Percentiles rank a stretch among this genome's conserved stretches.
Evolutionary conservation across 2,797 vertebrate species (phyloP).

Genomic region (Molossus alvarezi): DNA sequence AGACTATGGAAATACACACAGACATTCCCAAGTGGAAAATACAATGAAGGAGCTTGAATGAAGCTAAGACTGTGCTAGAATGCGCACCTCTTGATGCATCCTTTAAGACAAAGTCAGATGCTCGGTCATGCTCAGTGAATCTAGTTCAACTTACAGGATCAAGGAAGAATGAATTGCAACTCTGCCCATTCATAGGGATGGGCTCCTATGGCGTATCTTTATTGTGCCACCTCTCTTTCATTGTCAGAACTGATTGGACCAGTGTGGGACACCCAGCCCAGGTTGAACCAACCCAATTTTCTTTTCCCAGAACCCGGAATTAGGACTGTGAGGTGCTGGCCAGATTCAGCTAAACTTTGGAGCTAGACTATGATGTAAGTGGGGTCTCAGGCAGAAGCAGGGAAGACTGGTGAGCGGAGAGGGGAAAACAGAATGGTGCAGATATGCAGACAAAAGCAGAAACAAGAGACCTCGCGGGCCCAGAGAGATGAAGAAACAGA

Average conservation of each 20-base stretch:
- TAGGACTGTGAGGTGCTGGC: constrained; percentile 11
- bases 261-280: background rate
- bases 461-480: background rate
- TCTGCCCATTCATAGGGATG: background rate
- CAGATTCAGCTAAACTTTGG: background rate
- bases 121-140: background rate
- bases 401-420: background rate
- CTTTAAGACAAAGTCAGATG: background rate
- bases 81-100: background rate
- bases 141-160: background rate
- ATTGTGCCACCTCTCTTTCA: background rate
- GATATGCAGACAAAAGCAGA: background rate
- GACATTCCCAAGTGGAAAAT: background rate
- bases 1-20: background rate
- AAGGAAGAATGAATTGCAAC: background rate
- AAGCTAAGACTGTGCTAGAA: background rate
- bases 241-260: constrained; percentile 10
- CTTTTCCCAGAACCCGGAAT: background rate
- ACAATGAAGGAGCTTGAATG: background rate
- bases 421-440: background rate
- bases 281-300: background rate
- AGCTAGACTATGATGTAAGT: background rate
- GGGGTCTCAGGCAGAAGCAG: background rate
- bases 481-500: constrained; percentile 15
- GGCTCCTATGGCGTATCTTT: background rate